Base-by-base conservation (phyloP, 1,140 invertebrate genomes). In the Solenopsis fugax region DNA sequence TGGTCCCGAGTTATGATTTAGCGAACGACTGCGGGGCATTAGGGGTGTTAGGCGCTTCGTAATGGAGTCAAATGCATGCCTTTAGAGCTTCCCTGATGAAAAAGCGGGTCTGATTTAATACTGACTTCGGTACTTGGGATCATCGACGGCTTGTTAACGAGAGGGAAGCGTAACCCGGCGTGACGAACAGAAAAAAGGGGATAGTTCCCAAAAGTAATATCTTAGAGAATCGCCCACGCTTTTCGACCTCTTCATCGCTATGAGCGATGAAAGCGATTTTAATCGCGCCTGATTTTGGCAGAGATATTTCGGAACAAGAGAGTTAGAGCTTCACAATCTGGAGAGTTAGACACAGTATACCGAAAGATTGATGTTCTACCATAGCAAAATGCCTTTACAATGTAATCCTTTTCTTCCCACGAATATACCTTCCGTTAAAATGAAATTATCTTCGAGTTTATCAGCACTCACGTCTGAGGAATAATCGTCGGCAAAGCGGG, bases 31-130 rank as follows among this genome's bases (percentile, higher is more conserved):
- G 21, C 77, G 72, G 87, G 85, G 78, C 67, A 82, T 48, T 82
- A 65, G 65, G 88, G 72, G 87, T 89, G 77, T 76, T 87, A 58
- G 85, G 65, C 52, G 50, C 52, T 72, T 72, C 72, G 78, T 93
- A 93, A 93, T 90, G 80, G 89, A 76, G 85, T 84, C 41, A 92
- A 93, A 93, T 93, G 93, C 88, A 73, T 91, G 92, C 72, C 90
- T 92, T 93, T 91, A 92, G 88, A 69, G 86, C 34, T 45, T 16
- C 9, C 52, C 50, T 82, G 73, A 91, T 91, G 86, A 91, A 82
- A 91, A 90, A 91, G 89, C 80, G 71, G 78, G 37, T 3, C 65
- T 71, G 78, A 69, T 81, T 81, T 81, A 81, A 81, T 56, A 71
- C 48, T 2, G 65, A 58, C 64, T 21, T 24, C n/a, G n/a, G 56